Evolutionary conservation across 1,140 invertebrate species (phyloP), one percentile per base, ranked within the genome.

Genomic region (Melanaphis sacchari): DNA sequence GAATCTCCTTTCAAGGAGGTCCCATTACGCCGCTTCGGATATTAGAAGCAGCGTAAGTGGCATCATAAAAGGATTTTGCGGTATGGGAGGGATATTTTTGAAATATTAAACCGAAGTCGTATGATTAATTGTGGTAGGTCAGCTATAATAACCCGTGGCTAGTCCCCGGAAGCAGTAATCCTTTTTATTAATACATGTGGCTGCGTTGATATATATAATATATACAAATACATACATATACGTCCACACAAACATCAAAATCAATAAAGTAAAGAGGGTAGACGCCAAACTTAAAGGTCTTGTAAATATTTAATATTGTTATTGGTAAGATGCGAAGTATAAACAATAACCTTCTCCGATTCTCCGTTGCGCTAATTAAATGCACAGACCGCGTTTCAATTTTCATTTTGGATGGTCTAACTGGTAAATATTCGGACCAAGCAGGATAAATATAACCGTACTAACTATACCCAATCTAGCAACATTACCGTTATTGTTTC

Each of bases 281-380:
- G 81, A 93, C 43, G 24, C 46, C 3, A 52, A 93, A 93, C 91
- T 84, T 93, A 93, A 85, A 85, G 91, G 76, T 41, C 36, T 43
- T 52, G 91, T 93, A 93, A 93, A 93, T 93, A 93, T 93, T 93
- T 93, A 38, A 93, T 93, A 93, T 84, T 84, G 46, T 84, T 85
- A 93, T 93, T 93, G 91, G 91, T 81, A 93, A 54, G 76, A 52
- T 91, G 46, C 43, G 36, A 90, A 31, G 52, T 90, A 90, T 90
- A 93, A 85, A 93, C 91, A 93, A 84, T 85, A 93, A 93, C 15
- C 36, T 40, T 85, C n/a, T 49, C n/a, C 21, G 36, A 84, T 49
- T 93, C 46, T 49, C n/a, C 26, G 18, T 22, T 52, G 36, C 1
- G 40, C 91, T 85, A 85, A 84, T 93, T 54, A 52, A 85, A 84